phyloP scores from a whole-genome alignment of 23 tunicate species.

The Halocynthia roretzi region DNA sequence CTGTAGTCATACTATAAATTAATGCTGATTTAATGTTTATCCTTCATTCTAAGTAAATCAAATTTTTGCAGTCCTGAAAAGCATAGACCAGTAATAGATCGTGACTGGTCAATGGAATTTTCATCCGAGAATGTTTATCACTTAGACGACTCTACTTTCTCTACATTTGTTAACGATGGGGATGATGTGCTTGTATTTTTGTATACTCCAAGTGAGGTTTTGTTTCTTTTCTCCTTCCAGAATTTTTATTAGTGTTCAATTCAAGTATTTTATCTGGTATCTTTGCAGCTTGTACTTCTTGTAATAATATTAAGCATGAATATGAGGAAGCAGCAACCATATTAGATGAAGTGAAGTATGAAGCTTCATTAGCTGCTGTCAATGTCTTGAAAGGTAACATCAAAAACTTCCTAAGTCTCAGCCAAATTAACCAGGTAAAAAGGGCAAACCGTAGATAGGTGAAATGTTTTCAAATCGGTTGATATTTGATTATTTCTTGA shows the following conservation, averaged over 20 bases:
- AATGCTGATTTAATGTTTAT: no score
- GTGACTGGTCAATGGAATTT: slow-evolving; percentile 76
- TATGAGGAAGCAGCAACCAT: slow-evolving; percentile 74
- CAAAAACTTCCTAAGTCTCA: no score
- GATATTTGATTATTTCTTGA: neutral
- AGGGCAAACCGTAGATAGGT: no score
- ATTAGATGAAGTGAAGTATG: slow-evolving; percentile 46
- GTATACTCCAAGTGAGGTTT: slow-evolving; percentile 55
- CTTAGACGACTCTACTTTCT: slow-evolving; percentile 40
- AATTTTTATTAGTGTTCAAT: no score
- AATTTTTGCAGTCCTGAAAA: slow-evolving; percentile 40
- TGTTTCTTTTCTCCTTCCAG: neutral
- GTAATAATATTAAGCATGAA: slow-evolving; percentile 32
- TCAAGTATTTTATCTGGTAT: neutral
- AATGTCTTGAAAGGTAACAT: slow-evolving; percentile 54
- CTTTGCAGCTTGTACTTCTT: slow-evolving; percentile 36
- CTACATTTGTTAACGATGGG: slow-evolving; percentile 52
- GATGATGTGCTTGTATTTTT: slow-evolving; percentile 73
- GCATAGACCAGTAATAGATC: slow-evolving; percentile 12
- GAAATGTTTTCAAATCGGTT: neutral
- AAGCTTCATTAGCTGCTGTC: slow-evolving; percentile 62
- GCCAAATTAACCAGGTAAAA: no score
- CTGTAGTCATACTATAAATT: no score
- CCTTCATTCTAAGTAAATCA: no score
- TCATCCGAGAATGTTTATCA: slow-evolving; percentile 63